These are phyloP conservation scores for Stenchaetothrips biformis DNA, from an alignment of 2,888 invertebrate species.

Conservation along the genomic window DNA sequence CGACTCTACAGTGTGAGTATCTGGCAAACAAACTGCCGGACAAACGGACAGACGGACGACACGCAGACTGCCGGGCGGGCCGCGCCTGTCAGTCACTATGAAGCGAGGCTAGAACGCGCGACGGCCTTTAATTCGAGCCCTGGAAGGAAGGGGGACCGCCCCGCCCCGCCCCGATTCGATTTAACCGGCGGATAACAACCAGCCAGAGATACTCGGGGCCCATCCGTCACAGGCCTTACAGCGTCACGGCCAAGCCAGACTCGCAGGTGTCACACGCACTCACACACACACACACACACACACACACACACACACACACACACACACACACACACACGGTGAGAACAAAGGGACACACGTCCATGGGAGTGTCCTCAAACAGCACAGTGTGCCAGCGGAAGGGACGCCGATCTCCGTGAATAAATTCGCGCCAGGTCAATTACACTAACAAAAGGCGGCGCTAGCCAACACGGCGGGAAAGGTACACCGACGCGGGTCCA, in stretches of 20 bases:
- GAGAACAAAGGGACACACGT: too few species aligned
- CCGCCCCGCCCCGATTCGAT: background rate
- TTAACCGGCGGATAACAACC: background rate
- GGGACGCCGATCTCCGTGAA: too few species aligned
- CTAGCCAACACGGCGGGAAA: too few species aligned
- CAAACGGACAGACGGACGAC: too few species aligned
- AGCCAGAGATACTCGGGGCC: background rate
- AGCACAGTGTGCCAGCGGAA: too few species aligned
- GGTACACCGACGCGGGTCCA: too few species aligned
- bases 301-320: background rate
- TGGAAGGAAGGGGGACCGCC: background rate
- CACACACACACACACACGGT: background rate
- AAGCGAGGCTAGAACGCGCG: background rate
- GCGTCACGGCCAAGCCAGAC: background rate
- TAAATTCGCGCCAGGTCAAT: background rate
- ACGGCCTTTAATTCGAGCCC: background rate
- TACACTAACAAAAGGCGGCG: background rate
- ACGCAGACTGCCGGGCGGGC: too few species aligned
- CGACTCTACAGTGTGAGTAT: too few species aligned
- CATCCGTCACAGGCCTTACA: conserved; percentile 2
- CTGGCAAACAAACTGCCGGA: too few species aligned
- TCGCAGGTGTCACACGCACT: conserved; percentile 5
- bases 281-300: too few species aligned
- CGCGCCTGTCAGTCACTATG: background rate
- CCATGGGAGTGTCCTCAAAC: too few species aligned